Base-by-base conservation (phyloP, 2,888 invertebrate genomes). In the Drosophila cracens region DNA sequence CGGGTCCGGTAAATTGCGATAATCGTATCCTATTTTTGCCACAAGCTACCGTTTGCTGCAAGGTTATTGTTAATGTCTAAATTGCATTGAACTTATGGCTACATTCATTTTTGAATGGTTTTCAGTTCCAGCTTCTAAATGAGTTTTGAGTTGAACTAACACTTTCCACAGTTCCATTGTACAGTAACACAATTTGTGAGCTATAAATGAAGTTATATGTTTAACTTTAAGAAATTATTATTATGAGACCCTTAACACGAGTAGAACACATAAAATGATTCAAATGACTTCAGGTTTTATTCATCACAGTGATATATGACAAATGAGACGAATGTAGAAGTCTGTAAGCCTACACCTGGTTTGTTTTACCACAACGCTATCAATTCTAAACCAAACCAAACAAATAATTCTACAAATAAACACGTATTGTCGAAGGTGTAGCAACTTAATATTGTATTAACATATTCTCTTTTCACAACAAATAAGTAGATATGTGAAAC, bases 1-100 rank as follows among this genome's bases (percentile, higher is more conserved):
- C n/a, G 48, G 62, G 8, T 62, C 29, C 51, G 40, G 36, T 29
- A n/a, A n/a, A 31, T 38, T 38, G 36, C 48, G 57, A 58, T 31
- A 31, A 49, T 36, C 53, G 11, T 48, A 21, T 48, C 31, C 27
- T 40, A 34, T 16, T 33, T 31, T 33, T 43, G 33, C 57, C 43
- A 60, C 43, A 54, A 43, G 25, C 21, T 63, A 46, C 52, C 64
- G 33, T 43, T 72, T 72, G 46, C 62, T 63, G 62, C 56, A 52
- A 74, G 64, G 51, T 16, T 56, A 57, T 51, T 70, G 57, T 13
- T 49, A 58, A 58, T 53, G 34, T 34, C 29, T 40, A 18, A 51
- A 56, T 57, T n/a, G 13, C 40, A 70, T 46, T 51, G 18, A 27
- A 13, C 51, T 56, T 36, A 13, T 36, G 27, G 48, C 25, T 10